Evolutionary conservation across 2,888 invertebrate genomes (phyloP).

Genomic region (Drosophila lacicola): DNA sequence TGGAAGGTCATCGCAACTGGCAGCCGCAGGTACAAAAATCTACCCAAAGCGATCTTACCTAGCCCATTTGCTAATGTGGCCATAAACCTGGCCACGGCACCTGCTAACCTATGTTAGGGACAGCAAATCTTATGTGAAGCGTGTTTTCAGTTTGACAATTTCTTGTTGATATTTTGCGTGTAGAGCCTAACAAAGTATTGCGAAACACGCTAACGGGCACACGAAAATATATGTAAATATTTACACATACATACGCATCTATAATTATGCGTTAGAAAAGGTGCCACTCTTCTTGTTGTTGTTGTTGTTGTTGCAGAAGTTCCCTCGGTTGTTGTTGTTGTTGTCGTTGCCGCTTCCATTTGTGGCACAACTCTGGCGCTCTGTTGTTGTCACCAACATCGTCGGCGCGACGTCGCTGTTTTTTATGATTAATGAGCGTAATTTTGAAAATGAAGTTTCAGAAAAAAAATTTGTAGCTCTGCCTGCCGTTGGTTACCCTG

Average conservation of each 20-base stretch:
- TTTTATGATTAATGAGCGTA: constrained; percentile 69
- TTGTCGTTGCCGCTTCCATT: constrained; percentile 3
- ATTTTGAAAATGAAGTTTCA: constrained; percentile 70
- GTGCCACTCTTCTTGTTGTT: constrained; percentile 16
- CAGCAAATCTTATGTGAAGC: constrained; percentile 23
- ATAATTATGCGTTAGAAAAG: constrained; percentile 25
- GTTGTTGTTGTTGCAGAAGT: background rate
- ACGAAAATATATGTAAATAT: background rate
- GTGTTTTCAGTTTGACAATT: constrained; percentile 33
- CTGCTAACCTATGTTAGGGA: constrained; percentile 3
- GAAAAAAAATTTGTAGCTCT: constrained; percentile 24
- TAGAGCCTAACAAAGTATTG: constrained; percentile 54
- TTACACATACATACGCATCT: constrained; percentile 28
- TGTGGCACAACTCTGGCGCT: background rate
- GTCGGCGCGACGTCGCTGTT: constrained; percentile 20
- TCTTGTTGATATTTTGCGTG: constrained; percentile 61
- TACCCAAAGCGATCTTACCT: background rate
- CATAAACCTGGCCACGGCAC: background rate
- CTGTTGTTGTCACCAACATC: constrained; percentile 29
- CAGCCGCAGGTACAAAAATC: background rate
- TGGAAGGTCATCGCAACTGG: constrained; percentile 1
- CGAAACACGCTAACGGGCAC: constrained; percentile 42
- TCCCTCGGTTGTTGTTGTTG: background rate
- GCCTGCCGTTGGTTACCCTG: constrained; percentile 13
- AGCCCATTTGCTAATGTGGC: background rate